These are phyloP conservation scores for Phanerotoma sp. DNA, from an alignment of 2,888 invertebrate species.

Conservation along the genomic window DNA sequence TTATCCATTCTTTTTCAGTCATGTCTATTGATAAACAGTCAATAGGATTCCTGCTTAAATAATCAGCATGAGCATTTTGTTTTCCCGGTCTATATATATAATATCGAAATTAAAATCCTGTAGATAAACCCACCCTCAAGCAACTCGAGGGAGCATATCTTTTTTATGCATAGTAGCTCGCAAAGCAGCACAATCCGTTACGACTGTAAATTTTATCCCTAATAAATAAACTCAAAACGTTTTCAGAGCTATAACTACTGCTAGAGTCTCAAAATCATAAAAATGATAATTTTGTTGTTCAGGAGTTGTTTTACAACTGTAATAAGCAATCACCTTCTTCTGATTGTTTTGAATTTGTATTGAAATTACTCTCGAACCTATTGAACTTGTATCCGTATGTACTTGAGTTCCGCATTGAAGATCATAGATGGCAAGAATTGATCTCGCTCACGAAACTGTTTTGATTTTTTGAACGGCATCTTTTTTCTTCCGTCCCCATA, in stretches of 20 bases:
- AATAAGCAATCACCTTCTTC: slow-evolving; percentile 18
- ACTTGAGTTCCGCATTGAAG: slow-evolving; percentile 37
- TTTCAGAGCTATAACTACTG: slow-evolving; percentile 25
- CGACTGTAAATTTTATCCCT: slow-evolving; percentile 27
- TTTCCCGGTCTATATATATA: slow-evolving; percentile 30
- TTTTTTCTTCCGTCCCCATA: slow-evolving; percentile 38
- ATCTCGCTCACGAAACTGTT: slow-evolving; percentile 30
- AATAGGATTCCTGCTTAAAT: slow-evolving; percentile 33
- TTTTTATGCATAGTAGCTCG: slow-evolving; percentile 40
- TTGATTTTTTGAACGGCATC: slow-evolving; percentile 39
- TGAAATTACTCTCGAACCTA: slow-evolving; percentile 44
- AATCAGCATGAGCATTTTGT: slow-evolving; percentile 34
- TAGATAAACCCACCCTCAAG: slow-evolving; percentile 40
- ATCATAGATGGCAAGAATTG: slow-evolving; percentile 42
- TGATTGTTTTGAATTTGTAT: slow-evolving; percentile 36
- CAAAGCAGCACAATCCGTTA: slow-evolving; percentile 34
- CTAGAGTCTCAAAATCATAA: slow-evolving; percentile 29
- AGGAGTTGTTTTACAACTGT: slow-evolving; percentile 24
- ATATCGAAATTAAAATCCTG: slow-evolving; percentile 33
- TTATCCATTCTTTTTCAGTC: slow-evolving; percentile 33
- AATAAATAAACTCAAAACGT: slow-evolving; percentile 27
- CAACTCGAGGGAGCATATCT: slow-evolving; percentile 40
- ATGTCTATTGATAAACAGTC: slow-evolving; percentile 27
- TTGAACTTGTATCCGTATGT: slow-evolving; percentile 50
- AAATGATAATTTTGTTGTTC: slow-evolving; percentile 25